phyloP scores from a whole-genome alignment of 2,797 vertebrate genomes.

The Pipistrellus pygmaeus region DNA sequence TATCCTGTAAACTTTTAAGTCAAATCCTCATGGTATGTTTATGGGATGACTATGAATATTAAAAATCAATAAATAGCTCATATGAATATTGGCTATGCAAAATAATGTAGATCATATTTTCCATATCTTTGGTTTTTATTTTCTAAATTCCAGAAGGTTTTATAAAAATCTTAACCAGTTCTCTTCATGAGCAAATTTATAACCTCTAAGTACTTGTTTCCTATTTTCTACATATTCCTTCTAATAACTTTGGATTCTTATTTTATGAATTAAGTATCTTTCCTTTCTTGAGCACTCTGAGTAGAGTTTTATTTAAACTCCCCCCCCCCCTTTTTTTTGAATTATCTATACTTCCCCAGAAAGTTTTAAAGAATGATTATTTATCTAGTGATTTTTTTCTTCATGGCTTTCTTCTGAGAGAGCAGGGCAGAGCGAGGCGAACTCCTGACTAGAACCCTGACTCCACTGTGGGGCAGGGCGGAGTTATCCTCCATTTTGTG shows the following conservation, averaged over 20 bases:
- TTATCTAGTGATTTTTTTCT: not conserved
- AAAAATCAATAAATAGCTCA: constrained; percentile 22
- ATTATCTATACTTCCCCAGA: not conserved
- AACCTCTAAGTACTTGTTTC: not conserved
- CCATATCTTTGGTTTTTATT: not conserved
- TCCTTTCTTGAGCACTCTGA: not conserved
- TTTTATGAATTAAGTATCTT: not conserved
- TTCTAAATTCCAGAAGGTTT: not conserved
- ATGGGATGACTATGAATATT: not conserved
- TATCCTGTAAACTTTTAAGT: not conserved
- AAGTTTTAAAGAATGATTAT: not conserved
- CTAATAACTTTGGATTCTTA: not conserved
- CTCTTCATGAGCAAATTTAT: not conserved
- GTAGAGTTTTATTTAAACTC: not conserved
- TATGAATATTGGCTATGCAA: not conserved
- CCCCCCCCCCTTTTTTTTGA: not conserved
- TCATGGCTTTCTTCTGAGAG: not conserved
- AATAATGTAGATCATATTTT: not conserved
- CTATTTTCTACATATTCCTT: not conserved
- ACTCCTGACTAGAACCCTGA: too few species aligned
- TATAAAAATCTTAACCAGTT: not conserved
- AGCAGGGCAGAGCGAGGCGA: too few species aligned
- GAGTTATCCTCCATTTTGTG: too few species aligned
- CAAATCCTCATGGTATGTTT: not conserved
- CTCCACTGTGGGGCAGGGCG: too few species aligned